These are phyloP conservation scores for Ailuropoda melanoleuca DNA, from an alignment of 2,113 vertebrate species.

Conservation along the genomic window DNA sequence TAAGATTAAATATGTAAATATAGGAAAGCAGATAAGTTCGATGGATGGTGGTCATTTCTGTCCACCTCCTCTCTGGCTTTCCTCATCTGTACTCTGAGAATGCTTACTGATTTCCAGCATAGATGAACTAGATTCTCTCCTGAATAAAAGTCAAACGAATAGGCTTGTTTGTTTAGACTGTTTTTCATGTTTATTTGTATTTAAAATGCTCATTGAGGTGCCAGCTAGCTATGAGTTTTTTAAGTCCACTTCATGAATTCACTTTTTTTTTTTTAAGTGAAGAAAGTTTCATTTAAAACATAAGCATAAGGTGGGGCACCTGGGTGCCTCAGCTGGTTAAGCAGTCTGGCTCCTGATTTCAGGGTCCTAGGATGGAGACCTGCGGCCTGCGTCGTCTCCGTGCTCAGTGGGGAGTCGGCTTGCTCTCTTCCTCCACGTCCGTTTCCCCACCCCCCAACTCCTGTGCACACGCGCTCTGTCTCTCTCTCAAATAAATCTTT, in stretches of 20 bases:
- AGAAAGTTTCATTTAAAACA: not conserved
- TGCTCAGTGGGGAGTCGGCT: not conserved
- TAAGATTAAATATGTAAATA: not conserved
- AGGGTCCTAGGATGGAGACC: not conserved
- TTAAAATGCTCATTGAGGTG: not conserved
- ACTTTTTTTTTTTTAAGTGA: not conserved
- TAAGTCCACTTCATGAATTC: not conserved
- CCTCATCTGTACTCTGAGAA: not conserved
- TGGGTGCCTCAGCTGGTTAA: not conserved
- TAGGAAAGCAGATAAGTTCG: not conserved
- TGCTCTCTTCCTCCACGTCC: too few relatives aligned
- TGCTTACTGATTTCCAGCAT: not conserved
- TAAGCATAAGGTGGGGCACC: not conserved
- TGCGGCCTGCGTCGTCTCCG: accelerated
- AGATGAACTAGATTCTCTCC: not conserved
- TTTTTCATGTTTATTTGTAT: not conserved
- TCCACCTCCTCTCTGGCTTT: not conserved
- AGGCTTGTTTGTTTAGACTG: not conserved
- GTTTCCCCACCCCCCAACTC: not conserved
- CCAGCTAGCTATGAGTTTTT: not conserved
- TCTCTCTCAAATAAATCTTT: too few relatives aligned
- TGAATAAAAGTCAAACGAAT: not conserved
- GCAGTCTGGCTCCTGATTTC: not conserved
- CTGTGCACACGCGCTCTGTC: not conserved
- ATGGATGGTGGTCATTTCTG: not conserved